Evolutionary conservation across 2,888 invertebrate genomes (phyloP).

Genomic region (Pilophorus perplexus): DNA sequence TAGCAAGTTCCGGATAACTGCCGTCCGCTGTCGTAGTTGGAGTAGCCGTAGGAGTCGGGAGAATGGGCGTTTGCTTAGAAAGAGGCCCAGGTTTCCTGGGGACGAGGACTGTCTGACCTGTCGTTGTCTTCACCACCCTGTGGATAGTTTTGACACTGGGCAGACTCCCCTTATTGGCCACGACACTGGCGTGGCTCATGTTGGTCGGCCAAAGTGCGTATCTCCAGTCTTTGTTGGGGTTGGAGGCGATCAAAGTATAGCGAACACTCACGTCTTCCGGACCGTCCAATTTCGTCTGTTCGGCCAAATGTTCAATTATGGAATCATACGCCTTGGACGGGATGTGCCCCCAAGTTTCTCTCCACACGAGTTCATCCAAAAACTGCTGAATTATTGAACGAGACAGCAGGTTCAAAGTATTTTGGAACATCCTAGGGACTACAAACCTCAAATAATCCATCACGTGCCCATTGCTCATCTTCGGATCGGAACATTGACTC

Average conservation of each 20-base stretch:
- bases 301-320: slow-evolving; percentile 66
- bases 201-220: slow-evolving; percentile 51
- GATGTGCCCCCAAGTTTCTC: slow-evolving; percentile 78
- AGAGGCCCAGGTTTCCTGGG: too few species aligned
- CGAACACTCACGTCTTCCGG: slow-evolving; percentile 54
- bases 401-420: slow-evolving; percentile 75
- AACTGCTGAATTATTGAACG: slow-evolving; percentile 87
- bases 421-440: slow-evolving; percentile 83
- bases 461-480: slow-evolving; percentile 65
- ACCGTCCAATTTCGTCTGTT: slow-evolving; percentile 44
- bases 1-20: slow-evolving; percentile 55
- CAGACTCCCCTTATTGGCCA: too few species aligned
- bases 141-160: too few species aligned
- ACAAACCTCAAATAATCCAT: slow-evolving; percentile 85
- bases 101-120: too few species aligned
- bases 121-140: too few species aligned
- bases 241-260: slow-evolving; percentile 57
- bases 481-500: slow-evolving; percentile 58
- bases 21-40: slow-evolving; percentile 51
- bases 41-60: neutral
- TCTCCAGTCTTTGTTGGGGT: slow-evolving; percentile 68
- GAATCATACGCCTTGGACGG: slow-evolving; percentile 77
- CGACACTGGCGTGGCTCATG: slow-evolving; percentile 1
- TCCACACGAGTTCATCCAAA: slow-evolving; percentile 84
- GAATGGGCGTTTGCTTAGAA: neutral